These are phyloP conservation scores for Bolinopsis microptera DNA, from an alignment of 37 sponge, comb jelly and placozoan genomes.

Conservation along the genomic window DNA sequence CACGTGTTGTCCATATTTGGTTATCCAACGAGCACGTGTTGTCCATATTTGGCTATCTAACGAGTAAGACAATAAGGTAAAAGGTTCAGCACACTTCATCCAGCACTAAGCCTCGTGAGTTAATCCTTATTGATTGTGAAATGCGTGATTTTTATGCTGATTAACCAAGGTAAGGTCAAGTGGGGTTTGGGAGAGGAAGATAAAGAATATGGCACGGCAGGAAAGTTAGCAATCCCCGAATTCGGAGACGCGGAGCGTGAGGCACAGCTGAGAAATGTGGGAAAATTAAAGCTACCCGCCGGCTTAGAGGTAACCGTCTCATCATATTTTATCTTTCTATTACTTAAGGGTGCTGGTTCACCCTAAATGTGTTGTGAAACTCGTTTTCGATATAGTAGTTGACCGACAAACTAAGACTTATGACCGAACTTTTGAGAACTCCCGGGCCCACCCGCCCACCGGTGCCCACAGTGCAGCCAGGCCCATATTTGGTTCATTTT, in stretches of 20 bases:
- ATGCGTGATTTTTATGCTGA: not conserved
- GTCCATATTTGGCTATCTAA: no score
- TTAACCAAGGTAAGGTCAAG: not conserved
- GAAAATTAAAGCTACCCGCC: slow-evolving; percentile 9
- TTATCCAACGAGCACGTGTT: no score
- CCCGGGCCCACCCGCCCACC: no score
- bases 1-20: no score
- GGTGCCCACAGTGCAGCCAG: no score
- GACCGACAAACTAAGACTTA: no score
- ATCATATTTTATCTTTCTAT: not conserved
- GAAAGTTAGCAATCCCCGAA: not conserved
- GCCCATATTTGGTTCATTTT: no score
- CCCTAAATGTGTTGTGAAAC: no score
- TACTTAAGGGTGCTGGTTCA: no score
- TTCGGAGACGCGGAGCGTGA: not conserved
- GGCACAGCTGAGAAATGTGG: not conserved
- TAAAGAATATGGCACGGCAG: slow-evolving; percentile 26
- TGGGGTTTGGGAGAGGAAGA: slow-evolving; percentile 11
- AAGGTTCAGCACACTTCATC: not conserved
- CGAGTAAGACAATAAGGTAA: no score
- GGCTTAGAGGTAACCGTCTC: not conserved
- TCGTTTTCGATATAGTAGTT: no score
- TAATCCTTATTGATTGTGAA: not conserved
- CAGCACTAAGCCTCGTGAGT: not conserved
- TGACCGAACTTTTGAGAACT: no score